Evolutionary conservation across 37 sponge, comb jelly and placozoan genomes (phyloP), one percentile per base, ranked within the genome.

Genomic region (Halisarca cf. caerulea): DNA sequence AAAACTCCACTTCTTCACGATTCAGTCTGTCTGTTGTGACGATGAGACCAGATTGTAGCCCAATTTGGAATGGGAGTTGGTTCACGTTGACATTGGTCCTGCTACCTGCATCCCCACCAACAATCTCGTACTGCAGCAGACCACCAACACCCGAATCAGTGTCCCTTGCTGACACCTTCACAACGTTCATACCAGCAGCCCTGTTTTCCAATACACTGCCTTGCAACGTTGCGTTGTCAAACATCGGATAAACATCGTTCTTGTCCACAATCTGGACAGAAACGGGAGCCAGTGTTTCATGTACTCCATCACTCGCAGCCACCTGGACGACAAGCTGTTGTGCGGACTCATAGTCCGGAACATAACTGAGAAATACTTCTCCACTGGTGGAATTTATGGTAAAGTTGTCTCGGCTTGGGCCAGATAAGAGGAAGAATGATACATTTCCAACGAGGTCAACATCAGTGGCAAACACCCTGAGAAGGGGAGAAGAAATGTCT

Each of bases 181-280:
- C 39, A 40, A 90, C 91, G 58, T 40, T 82, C 2, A 68, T 83
- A 0, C 66, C 80, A 23, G 43, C 32, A 3, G 78, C 64, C 3
- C 24, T 39, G 59, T 93, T 87, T 42, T 93, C 94, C 32, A 18
- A 18, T 17, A 90, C 83, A 20, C 25, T 23, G 30, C 36, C 88
- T 40, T 79, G 42, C 71, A 80, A 85, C 3, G 18, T 27, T 8
- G 47, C 34, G n/a, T 2, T 3, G 0, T 68, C 36, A 58, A 93
- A 93, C 5, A 55, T 8, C 1, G 94, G 94, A 6, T 47, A 0
- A 25, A 89, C 85, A 62, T 93, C 88, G 77, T 93, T 93, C 27
- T 36, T 58, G 66, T 90, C 91, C 2, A 44, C 34, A 30, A 93
- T 79, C 27, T 37, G 42, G 20, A 93, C 58, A 21, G 57, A 53